Percentiles rank a stretch among this genome's conserved stretches.
phyloP scores from a whole-genome alignment of 1,140 invertebrate species.

The Sycophaga agraensis region DNA sequence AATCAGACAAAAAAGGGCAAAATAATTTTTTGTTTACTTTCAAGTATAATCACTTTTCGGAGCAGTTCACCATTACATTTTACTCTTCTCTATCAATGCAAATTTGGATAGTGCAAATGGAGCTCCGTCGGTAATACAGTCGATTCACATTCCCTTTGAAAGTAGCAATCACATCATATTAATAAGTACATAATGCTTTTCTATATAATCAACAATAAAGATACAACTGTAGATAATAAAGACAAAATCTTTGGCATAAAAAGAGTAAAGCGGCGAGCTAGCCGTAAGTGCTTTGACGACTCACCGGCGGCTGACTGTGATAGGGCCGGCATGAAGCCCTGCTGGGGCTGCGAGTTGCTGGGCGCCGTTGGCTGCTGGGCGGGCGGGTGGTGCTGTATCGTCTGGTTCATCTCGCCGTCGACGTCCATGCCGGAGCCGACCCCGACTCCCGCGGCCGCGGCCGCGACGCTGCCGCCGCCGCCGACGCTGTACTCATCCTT shows the following conservation, averaged over 20 bases:
- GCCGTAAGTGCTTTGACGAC: not conserved
- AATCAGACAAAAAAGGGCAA: too few species aligned
- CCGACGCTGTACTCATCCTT: constrained; percentile 84
- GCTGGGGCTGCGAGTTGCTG: constrained; percentile 44
- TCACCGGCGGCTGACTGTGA: constrained; percentile 5
- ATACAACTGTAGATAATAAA: too few species aligned
- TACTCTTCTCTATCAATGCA: too few species aligned
- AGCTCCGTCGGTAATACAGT: not conserved
- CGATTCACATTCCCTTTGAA: not conserved
- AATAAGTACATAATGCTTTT: too few species aligned
- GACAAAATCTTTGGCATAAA: not conserved
- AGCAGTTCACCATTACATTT: too few species aligned
- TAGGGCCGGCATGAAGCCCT: constrained; percentile 50
- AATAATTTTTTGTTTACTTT: too few species aligned
- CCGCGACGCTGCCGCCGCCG: constrained; percentile 50
- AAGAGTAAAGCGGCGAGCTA: not conserved
- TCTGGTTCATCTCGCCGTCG: constrained; percentile 68
- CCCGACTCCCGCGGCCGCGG: constrained; percentile 37
- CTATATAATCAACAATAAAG: too few species aligned
- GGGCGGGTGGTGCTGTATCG: constrained; percentile 83
- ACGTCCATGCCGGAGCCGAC: constrained; percentile 69
- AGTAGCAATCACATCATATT: not conserved
- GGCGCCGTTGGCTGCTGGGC: constrained; percentile 51
- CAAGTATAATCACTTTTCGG: too few species aligned
- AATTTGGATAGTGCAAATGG: too few species aligned